Percentiles rank a stretch among this genome's conserved stretches.
phyloP scores from a whole-genome alignment of 2,888 invertebrate genomes.

The Lobophora halterata region DNA sequence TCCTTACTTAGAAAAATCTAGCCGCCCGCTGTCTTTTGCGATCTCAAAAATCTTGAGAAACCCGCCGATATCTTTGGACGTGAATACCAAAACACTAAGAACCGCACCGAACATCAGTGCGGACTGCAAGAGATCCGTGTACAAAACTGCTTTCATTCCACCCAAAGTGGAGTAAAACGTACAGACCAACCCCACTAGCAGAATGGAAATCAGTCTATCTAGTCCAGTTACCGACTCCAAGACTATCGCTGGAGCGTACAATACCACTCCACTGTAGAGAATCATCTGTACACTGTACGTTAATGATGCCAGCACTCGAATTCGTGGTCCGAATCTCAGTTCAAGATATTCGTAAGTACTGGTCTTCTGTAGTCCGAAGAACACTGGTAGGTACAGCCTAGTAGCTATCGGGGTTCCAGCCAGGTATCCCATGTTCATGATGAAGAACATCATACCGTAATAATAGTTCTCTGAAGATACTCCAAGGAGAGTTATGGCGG shows the following conservation, averaged over 20 bases:
- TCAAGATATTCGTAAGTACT: conserved; percentile 97
- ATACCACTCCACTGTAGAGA: conserved; percentile 93
- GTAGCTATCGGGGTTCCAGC: conserved; percentile 90
- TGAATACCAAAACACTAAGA: conserved; percentile 88
- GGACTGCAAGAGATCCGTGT: conserved; percentile 93
- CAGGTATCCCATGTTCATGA: conserved; percentile 88
- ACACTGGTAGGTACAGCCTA: conserved; percentile 90
- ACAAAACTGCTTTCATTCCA: conserved; percentile 94
- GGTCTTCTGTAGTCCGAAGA: conserved; percentile 89
- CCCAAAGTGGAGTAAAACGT: conserved; percentile 93
- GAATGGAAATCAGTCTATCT: conserved; percentile 85
- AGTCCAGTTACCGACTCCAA: conserved; percentile 91
- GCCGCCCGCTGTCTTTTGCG: conserved; percentile 84
- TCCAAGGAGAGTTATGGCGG: conserved; percentile 93
- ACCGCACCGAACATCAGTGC: conserved; percentile 92
- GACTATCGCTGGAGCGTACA: conserved; percentile 96
- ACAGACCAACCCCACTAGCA: conserved; percentile 88
- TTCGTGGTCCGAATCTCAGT: conserved; percentile 88
- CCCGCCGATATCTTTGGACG: conserved; percentile 85
- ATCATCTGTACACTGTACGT: conserved; percentile 94
- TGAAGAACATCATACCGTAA: conserved; percentile 89
- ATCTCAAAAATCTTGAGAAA: conserved; percentile 85
- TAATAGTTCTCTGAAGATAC: conserved; percentile 93
- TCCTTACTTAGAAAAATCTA: conserved; percentile 84
- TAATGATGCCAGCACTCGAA: conserved; percentile 90